Percentiles rank a stretch among this genome's conserved stretches.
These are phyloP conservation scores for Xanthorhoe spadicearia DNA, from an alignment of 2,888 invertebrate species.

Conservation along the genomic window DNA sequence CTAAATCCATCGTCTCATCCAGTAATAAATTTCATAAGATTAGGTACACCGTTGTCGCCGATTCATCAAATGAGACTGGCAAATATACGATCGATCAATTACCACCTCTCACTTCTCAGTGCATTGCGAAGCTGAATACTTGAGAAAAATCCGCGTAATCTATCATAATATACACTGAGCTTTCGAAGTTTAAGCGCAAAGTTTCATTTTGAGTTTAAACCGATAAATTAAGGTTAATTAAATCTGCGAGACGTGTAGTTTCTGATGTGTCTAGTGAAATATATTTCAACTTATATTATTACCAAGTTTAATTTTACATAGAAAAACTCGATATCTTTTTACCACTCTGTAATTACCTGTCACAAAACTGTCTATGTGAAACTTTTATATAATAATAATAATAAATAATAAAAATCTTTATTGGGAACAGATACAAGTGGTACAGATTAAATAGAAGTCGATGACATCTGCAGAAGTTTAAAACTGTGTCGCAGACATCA, in stretches of 20 bases:
- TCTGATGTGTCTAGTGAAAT: not conserved
- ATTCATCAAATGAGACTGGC: constrained; percentile 41
- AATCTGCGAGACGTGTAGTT: not conserved
- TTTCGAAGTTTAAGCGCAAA: constrained; percentile 19
- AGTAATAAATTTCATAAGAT: constrained; percentile 38
- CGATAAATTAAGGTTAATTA: not conserved
- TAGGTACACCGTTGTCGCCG: constrained; percentile 36
- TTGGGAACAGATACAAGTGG: too few relatives aligned
- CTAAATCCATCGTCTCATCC: constrained; percentile 28
- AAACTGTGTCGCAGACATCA: too few relatives aligned
- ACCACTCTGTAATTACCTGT: too few relatives aligned
- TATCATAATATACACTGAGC: constrained; percentile 33
- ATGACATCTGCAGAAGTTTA: too few relatives aligned
- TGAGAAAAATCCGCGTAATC: constrained; percentile 38
- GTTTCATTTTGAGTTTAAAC: constrained; percentile 8
- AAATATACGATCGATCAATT: constrained; percentile 44
- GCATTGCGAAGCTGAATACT: constrained; percentile 37
- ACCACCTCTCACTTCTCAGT: constrained; percentile 26
- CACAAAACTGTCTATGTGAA: too few relatives aligned
- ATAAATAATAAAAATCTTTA: too few relatives aligned
- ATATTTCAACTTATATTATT: not conserved
- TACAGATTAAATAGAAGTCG: too few relatives aligned
- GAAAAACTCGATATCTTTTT: too few relatives aligned
- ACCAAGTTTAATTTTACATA: too few relatives aligned
- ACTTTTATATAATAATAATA: too few relatives aligned